Evolutionary conservation across 1,140 invertebrate species (phyloP).

Genomic region (Sycobia sp.): DNA sequence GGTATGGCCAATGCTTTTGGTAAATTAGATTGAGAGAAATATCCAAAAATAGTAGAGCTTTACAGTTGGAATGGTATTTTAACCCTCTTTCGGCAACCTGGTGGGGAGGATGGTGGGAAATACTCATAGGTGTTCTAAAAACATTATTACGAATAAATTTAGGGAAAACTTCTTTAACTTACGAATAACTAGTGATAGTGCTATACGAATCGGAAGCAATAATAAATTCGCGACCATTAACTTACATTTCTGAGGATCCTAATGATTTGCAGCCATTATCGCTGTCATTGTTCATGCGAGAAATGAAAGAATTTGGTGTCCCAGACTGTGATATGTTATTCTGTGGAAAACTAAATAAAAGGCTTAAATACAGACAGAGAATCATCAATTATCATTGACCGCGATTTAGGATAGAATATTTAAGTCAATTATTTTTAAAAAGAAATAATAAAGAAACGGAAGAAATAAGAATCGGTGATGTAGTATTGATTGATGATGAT

Average conservation of each 20-base stretch:
- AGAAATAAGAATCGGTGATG: too few species aligned
- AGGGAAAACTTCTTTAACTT: constrained; percentile 33
- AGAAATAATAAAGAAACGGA: too few species aligned
- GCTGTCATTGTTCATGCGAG: too few species aligned
- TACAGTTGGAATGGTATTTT: background rate
- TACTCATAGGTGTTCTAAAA: background rate
- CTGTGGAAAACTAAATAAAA: too few species aligned
- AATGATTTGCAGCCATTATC: too few species aligned
- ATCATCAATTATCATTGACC: too few species aligned
- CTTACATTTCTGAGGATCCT: constrained; percentile 40
- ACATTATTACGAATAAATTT: constrained; percentile 30
- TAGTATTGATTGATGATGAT: too few species aligned
- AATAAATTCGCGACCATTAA: constrained; percentile 48
- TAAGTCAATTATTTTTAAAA: too few species aligned
- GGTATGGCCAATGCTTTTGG: constrained; percentile 38
- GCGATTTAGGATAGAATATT: too few species aligned
- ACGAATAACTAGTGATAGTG: constrained; percentile 1
- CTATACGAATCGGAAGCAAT: constrained; percentile 43
- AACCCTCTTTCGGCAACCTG: background rate
- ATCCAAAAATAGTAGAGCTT: background rate
- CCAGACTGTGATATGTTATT: too few species aligned
- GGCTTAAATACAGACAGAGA: too few species aligned
- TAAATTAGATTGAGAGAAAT: background rate
- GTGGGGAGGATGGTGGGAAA: background rate
- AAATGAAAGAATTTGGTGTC: too few species aligned